Base-by-base conservation (phyloP, 2,888 invertebrate genomes). In the Pseudococcus longispinus region DNA sequence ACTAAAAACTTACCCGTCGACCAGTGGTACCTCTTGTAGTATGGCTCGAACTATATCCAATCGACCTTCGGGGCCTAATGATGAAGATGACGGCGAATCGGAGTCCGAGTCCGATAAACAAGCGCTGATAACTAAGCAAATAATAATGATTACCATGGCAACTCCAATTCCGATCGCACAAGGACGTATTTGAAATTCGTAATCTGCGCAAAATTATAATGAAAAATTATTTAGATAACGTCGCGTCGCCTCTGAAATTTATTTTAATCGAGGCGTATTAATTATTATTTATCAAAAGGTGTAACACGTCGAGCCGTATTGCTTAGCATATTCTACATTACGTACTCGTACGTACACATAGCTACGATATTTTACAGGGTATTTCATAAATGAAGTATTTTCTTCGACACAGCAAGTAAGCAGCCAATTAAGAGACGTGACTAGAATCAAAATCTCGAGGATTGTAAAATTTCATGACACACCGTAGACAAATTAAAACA, bases 21-120 rank as follows among this genome's bases (percentile, higher is more conserved):
- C 93, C 18, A 94, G 92, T 2, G 94, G 94, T n/a, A 94, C 94
- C 89, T 94, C 93, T 82, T 92, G 92, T 80, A 94, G 91, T 87
- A 94, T 93, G 90, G 93, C 93, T 89, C 93, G 92, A 85, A 94
- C 93, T 6, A 92, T 93, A 89, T 93, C 93, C 26, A 93, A 91
- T 70, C 84, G 44, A 9, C 83, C 70, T 44, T 87, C 84, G 11
- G 83, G 83, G 60, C 83, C 83, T 80, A 86, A 55, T 8, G 86
- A 86, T 15, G 85, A 85, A 13, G 86, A 86, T 20, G 86, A 77
- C 6, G 80, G 51, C n/a, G 83, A 70, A 44, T 87, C 83, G 4
- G 83, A 44, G 23, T 83, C 83, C 20, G 83, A 83, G 42, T 87
- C 83, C 29, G 84, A 70, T n/a, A 87, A 26, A 65, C 87, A 87